A percentile compares a stretch with the other conserved stretches of the same genome.
phyloP scores from a whole-genome alignment of 2,797 vertebrate genomes.

The Limnodromus scolopaceus region DNA sequence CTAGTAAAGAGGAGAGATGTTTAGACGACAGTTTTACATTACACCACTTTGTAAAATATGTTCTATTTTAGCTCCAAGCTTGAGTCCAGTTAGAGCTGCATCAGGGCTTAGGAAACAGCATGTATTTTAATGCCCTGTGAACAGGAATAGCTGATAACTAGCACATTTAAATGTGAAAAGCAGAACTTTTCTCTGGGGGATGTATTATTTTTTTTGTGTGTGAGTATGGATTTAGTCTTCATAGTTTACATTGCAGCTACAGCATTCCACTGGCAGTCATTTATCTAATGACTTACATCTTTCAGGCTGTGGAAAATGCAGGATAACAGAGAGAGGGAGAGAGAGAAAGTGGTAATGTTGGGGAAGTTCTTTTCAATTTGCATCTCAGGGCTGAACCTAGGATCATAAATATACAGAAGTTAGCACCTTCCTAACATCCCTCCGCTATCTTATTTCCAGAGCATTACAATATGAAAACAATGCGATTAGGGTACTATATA shows the following conservation, averaged over 20 bases:
- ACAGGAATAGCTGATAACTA: constrained; percentile 71
- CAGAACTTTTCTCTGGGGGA: constrained; percentile 63
- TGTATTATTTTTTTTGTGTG: constrained; percentile 51
- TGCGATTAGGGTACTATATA: neutral
- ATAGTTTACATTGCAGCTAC: constrained; percentile 59
- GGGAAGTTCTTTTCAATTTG: constrained; percentile 43
- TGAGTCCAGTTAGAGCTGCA: constrained; percentile 63
- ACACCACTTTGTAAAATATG: constrained; percentile 62
- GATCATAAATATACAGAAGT: constrained; percentile 35
- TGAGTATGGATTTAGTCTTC: constrained; percentile 66
- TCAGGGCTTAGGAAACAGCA: constrained; percentile 62
- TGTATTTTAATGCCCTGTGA: constrained; percentile 75
- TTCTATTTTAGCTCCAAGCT: constrained; percentile 70
- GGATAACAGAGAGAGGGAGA: neutral
- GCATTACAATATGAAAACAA: neutral
- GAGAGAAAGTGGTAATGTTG: neutral
- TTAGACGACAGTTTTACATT: constrained; percentile 71
- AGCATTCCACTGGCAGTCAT: constrained; percentile 57
- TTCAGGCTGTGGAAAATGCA: constrained; percentile 42
- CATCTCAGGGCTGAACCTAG: constrained; percentile 48
- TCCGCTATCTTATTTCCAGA: constrained; percentile 33
- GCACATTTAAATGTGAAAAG: constrained; percentile 77
- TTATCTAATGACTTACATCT: constrained; percentile 60
- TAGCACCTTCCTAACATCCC: neutral
- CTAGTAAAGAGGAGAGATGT: constrained; percentile 49